A percentile compares a stretch with the other conserved stretches of the same genome.
These are phyloP conservation scores for Anniella stebbinsi DNA, from an alignment of 2,797 vertebrate species.

Conservation along the genomic window DNA sequence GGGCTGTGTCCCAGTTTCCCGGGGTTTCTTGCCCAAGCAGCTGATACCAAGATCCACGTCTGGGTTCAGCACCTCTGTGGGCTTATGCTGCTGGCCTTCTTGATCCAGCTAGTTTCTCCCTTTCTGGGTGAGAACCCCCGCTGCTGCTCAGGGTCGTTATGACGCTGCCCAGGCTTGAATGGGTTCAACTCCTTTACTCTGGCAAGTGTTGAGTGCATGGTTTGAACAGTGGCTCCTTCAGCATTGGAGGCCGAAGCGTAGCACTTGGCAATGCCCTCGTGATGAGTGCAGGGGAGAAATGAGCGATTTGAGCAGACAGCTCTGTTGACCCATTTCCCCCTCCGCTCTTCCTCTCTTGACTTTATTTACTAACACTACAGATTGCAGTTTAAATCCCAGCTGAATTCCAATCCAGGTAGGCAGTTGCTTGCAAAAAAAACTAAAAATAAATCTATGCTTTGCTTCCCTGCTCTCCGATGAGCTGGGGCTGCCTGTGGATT, in stretches of 20 bases:
- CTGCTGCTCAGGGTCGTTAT: not conserved
- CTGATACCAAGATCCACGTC: not conserved
- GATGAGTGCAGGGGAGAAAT: slow-evolving; percentile 21
- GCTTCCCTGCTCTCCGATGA: not conserved
- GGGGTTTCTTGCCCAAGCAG: no score
- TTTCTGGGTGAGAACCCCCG: not conserved
- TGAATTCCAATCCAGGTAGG: slow-evolving; percentile 31
- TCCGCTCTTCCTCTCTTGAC: slow-evolving; percentile 18
- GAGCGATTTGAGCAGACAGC: slow-evolving; percentile 51
- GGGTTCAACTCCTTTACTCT: not conserved
- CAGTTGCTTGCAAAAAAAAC: slow-evolving; percentile 9
- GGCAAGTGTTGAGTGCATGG: not conserved
- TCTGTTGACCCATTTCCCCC: slow-evolving; percentile 46
- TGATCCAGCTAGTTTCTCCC: not conserved
- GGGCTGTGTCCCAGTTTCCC: not conserved
- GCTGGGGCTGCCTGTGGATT: not conserved
- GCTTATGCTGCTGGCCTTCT: not conserved
- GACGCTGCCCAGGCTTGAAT: no score
- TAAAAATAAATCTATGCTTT: slow-evolving; percentile 13
- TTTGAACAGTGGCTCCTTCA: not conserved
- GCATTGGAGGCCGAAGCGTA: slow-evolving; percentile 17
- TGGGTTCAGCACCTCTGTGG: not conserved
- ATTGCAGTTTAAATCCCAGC: slow-evolving; percentile 58
- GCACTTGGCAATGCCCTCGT: slow-evolving; percentile 39
- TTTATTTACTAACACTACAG: slow-evolving; percentile 52